A percentile compares a stretch with the other conserved stretches of the same genome.
Conservation (phyloP, 1,140 invertebrate genomes). For the Ceratoteleas bidentatus region DNA sequence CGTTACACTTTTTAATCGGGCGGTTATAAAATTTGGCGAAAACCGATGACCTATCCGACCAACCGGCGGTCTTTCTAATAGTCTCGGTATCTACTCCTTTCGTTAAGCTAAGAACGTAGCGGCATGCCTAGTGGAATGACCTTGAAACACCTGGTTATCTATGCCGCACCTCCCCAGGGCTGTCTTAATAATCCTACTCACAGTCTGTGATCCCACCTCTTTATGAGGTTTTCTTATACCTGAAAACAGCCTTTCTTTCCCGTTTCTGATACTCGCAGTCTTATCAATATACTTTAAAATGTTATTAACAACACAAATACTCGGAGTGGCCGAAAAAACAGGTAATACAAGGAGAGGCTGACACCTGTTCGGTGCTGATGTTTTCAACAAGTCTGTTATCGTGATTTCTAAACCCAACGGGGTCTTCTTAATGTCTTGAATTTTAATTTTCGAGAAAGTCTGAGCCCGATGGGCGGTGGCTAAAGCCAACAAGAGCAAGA, state of each 20-base stretch:
- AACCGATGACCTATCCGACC: background rate
- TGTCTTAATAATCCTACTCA: background rate
- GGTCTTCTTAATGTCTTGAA: conserved; percentile 7
- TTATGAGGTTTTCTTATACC: background rate
- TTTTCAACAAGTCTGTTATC: background rate
- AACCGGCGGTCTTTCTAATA: background rate
- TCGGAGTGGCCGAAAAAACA: background rate
- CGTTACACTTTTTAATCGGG: background rate
- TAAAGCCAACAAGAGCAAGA: conserved; percentile 18
- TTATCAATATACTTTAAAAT: background rate
- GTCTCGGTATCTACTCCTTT: background rate
- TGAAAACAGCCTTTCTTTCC: background rate
- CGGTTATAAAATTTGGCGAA: background rate
- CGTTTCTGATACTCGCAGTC: background rate
- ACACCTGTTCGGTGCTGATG: background rate
- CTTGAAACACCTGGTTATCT: background rate
- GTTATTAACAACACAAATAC: background rate
- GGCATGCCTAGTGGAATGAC: background rate
- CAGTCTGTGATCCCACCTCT: background rate
- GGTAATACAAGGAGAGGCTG: background rate
- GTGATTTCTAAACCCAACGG: background rate
- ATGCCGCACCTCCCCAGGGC: background rate
- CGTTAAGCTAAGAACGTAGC: background rate
- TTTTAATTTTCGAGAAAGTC: conserved; percentile 2
- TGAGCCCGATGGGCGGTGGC: conserved; percentile 18